Percentiles rank a stretch among this genome's conserved stretches.
Evolutionary conservation across 2,113 vertebrate species (phyloP).

Genomic region (Alectura lathami): DNA sequence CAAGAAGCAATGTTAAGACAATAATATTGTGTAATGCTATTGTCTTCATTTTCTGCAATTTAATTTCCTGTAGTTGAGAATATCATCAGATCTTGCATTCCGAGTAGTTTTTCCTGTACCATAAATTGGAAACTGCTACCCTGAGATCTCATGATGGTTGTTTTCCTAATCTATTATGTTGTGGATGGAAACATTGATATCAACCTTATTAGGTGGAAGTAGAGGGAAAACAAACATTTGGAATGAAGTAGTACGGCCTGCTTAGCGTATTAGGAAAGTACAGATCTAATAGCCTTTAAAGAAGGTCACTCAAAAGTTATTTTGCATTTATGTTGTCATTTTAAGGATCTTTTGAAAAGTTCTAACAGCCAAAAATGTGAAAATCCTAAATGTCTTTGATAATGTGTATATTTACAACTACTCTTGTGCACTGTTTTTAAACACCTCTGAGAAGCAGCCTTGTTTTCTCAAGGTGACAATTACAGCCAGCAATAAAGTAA

Average conservation of each 20-base stretch:
- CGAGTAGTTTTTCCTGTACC: background rate
- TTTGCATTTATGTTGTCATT: background rate
- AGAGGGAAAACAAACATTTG: background rate
- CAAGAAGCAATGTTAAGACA: background rate
- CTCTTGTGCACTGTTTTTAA: background rate
- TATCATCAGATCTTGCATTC: background rate
- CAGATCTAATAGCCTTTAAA: background rate
- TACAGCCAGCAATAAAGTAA: background rate
- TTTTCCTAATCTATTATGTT: background rate
- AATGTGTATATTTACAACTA: background rate
- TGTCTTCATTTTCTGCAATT: slow-evolving; percentile 10
- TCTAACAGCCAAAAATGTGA: background rate
- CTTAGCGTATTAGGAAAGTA: background rate
- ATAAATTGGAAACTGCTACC: background rate
- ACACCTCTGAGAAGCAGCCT: background rate
- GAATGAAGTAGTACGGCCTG: background rate
- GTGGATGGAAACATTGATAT: background rate
- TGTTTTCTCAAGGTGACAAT: background rate
- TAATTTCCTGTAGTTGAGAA: slow-evolving; percentile 37
- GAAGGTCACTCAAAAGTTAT: background rate
- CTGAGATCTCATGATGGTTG: background rate
- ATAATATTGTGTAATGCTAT: background rate
- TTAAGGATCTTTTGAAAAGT: background rate
- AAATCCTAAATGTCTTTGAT: background rate
- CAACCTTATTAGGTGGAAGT: background rate